Percentiles rank a stretch among this genome's conserved stretches.
Conservation (phyloP, 2,888 invertebrate genomes). For the Caenorhabditis sp. region DNA sequence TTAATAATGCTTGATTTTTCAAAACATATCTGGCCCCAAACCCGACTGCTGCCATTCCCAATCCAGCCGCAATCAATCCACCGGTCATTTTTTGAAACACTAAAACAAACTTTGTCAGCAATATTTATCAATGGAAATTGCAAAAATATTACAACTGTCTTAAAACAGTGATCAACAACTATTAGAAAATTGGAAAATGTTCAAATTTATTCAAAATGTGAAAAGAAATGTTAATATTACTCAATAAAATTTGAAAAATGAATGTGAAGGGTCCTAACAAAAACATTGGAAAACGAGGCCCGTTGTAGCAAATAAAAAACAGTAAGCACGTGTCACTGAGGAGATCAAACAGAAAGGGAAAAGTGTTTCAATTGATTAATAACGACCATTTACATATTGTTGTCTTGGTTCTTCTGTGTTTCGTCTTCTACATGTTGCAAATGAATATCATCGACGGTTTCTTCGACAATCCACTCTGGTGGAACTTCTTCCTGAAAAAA, state of each 20-base stretch:
- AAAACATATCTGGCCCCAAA: slow-evolving; percentile 85
- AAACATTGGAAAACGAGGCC: neutral
- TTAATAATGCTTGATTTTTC: slow-evolving; percentile 71
- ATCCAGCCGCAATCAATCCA: slow-evolving; percentile 83
- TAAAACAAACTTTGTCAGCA: too few species aligned
- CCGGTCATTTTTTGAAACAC: slow-evolving; percentile 74
- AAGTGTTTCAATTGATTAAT: neutral
- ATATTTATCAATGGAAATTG: too few species aligned
- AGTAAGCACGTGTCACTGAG: neutral
- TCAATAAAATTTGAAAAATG: neutral
- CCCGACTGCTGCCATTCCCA: slow-evolving; percentile 88
- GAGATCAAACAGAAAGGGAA: neutral
- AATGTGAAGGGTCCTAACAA: neutral
- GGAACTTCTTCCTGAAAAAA: slow-evolving; percentile 26
- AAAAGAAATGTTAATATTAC: neutral
- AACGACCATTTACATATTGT: neutral
- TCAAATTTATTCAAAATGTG: neutral
- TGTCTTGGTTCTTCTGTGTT: slow-evolving; percentile 1
- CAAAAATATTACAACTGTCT: too few species aligned
- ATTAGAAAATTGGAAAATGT: too few species aligned
- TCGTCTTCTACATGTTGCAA: slow-evolving; percentile 3
- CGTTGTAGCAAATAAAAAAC: neutral
- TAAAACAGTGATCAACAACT: too few species aligned
- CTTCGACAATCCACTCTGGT: slow-evolving; percentile 39
- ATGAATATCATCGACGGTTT: slow-evolving; percentile 23